These are phyloP conservation scores for Pipistrellus kuhlii DNA, from an alignment of 2,797 vertebrate species.

Conservation along the genomic window DNA sequence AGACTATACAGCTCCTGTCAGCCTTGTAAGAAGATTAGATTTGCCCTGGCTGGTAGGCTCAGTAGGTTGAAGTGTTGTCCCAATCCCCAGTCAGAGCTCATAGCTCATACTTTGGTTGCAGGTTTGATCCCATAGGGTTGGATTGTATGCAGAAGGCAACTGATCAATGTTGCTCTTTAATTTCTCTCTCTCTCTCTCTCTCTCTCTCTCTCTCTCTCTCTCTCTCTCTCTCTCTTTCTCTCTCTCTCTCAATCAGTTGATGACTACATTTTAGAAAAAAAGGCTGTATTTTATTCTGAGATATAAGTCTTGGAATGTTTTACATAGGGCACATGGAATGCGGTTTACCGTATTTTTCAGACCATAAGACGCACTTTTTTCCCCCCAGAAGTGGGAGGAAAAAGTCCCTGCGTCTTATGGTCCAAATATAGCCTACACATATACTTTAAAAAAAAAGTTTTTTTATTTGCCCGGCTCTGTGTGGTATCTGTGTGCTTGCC, in stretches of 20 bases:
- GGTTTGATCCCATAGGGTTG: neutral
- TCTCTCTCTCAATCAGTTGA: neutral
- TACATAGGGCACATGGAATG: neutral
- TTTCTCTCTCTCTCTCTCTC: neutral
- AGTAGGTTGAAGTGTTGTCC: neutral
- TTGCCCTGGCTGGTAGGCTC: neutral
- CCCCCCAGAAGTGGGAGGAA: no score
- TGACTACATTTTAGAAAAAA: neutral
- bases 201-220: no score
- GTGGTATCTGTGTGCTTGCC: no score
- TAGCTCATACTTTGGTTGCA: neutral
- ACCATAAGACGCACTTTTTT: no score
- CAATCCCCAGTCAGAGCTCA: neutral
- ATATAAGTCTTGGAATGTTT: neutral
- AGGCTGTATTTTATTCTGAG: constrained; percentile 34
- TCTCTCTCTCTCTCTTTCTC: neutral
- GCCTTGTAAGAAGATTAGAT: constrained; percentile 37
- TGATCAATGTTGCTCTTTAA: neutral
- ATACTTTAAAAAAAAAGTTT: no score
- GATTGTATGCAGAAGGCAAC: neutral
- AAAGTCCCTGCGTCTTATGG: no score
- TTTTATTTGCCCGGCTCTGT: no score
- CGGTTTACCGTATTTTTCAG: no score
- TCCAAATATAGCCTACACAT: no score
- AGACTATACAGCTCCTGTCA: neutral